These are phyloP conservation scores for Colinus virginianus DNA, from an alignment of 2,113 vertebrate genomes.

Conservation along the genomic window DNA sequence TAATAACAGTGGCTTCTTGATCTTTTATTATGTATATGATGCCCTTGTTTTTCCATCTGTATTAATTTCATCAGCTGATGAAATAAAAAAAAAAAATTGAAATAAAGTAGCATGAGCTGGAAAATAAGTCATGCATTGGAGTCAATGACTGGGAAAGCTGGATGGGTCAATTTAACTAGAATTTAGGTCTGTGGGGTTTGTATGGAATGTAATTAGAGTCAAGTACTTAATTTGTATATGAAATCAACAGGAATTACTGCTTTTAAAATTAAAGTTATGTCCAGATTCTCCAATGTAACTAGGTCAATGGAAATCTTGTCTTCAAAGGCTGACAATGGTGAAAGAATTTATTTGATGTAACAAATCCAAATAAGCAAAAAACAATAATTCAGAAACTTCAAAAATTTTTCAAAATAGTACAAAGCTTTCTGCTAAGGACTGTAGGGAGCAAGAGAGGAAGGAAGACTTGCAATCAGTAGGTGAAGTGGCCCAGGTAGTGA, in stretches of 20 bases:
- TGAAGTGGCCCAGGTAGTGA: neutral
- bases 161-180: neutral
- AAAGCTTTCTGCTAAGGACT: neutral
- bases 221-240: neutral
- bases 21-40: neutral
- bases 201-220: neutral
- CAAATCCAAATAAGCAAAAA: neutral
- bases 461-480: neutral
- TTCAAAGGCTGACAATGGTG: neutral
- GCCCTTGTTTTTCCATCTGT: neutral
- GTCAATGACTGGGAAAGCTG: neutral
- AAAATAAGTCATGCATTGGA: neutral
- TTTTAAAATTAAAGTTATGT: neutral
- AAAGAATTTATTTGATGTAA: neutral
- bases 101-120: neutral
- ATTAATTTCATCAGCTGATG: neutral
- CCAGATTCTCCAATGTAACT: neutral
- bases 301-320: neutral
- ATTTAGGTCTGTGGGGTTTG: constrained; percentile 6
- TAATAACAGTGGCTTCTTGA: neutral
- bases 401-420: neutral
- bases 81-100: too few relatives aligned
- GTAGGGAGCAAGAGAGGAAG: neutral
- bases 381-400: neutral
- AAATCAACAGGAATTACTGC: neutral